Percentiles rank a stretch among this genome's conserved stretches.
Conservation (phyloP, 2,113 vertebrate genomes). For the Mellivora capensis region DNA sequence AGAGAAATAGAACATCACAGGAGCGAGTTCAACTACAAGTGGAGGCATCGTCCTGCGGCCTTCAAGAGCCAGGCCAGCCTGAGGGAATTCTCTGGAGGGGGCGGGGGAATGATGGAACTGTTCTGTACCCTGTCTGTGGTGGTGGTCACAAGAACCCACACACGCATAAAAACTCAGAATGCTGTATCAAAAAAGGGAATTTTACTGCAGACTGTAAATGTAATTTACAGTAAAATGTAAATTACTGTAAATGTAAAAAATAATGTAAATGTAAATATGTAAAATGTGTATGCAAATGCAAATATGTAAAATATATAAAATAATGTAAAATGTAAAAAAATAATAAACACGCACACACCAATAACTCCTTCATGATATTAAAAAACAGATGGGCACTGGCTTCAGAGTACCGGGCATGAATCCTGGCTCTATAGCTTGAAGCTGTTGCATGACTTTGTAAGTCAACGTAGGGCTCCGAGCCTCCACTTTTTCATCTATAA, state of each 20-base stretch:
- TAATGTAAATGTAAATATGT: too few relatives aligned
- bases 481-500: neutral
- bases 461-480: neutral
- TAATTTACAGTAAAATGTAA: too few relatives aligned
- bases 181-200: neutral
- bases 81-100: neutral
- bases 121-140: neutral
- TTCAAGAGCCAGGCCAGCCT: neutral
- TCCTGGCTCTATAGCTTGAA: neutral
- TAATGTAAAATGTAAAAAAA: neutral
- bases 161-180: neutral
- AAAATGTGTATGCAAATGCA: too few relatives aligned
- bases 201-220: neutral
- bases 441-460: neutral
- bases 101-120: neutral
- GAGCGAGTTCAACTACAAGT: rapidly evolving
- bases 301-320: too few relatives aligned
- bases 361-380: neutral
- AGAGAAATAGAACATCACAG: neutral
- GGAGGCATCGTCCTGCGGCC: rapidly evolving
- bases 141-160: neutral
- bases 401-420: rapidly evolving
- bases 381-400: too few relatives aligned
- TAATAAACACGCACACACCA: neutral
- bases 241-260: too few relatives aligned